These are phyloP conservation scores for Eutrigla gurnardus DNA, from an alignment of 2,797 vertebrate genomes.

Conservation along the genomic window DNA sequence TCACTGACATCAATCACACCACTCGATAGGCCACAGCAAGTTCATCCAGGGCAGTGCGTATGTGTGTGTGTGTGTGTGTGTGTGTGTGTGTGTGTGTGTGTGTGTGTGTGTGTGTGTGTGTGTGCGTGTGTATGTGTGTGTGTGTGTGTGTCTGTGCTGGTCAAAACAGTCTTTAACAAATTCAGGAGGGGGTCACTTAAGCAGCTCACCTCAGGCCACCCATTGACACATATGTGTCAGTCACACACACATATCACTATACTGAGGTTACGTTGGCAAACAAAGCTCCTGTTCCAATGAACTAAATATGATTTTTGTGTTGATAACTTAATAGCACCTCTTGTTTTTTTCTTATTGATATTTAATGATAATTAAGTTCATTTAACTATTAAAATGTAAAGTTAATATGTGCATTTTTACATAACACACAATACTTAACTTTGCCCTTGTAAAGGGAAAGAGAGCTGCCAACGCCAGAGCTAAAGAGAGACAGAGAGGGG, in stretches of 20 bases:
- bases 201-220: constrained; percentile 52
- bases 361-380: neutral
- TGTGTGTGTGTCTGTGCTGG: constrained; percentile 51
- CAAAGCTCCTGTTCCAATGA: neutral
- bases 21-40: constrained; percentile 84
- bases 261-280: constrained; percentile 8
- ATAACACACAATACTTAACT: neutral
- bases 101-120: constrained; percentile 29
- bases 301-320: neutral
- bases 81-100: constrained; percentile 35
- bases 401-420: neutral
- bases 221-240: constrained; percentile 39
- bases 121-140: constrained; percentile 33
- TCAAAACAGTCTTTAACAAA: constrained; percentile 79
- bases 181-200: constrained; percentile 76
- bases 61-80: constrained; percentile 26
- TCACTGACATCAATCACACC: constrained; percentile 83
- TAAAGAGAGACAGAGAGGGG: constrained; percentile 4
- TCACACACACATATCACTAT: constrained; percentile 30
- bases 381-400: constrained; percentile 2
- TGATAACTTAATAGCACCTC: neutral
- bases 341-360: neutral
- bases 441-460: constrained; percentile 6
- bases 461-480: neutral
- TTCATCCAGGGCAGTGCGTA: constrained; percentile 76